Base-by-base conservation (phyloP, 1,140 invertebrate genomes). In the Drosophila truncata region DNA sequence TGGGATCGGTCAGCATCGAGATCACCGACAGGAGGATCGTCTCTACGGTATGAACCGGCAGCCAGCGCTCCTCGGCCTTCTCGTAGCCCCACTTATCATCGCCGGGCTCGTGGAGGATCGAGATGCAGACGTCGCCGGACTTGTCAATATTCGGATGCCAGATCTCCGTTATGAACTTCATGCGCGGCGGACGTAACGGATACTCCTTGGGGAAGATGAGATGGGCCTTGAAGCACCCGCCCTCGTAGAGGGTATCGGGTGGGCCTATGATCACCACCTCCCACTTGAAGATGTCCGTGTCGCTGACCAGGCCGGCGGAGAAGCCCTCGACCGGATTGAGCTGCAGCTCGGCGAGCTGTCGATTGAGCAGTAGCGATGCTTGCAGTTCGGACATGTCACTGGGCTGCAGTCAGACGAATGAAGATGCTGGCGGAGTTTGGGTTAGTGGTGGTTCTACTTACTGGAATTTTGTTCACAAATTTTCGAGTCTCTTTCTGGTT, bases 61-160 rank as follows among this genome's bases (percentile, higher is more conserved):
- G 94, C 99, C 99, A 99, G 93, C 99, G 95, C 93, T 99, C 99
- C 59, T 97, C 98, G 65, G 99, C 98, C 94, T 99, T 98, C 94
- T 99, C 99, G 94, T 99, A 99, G 60, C 86, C 86, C 76, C 79
- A 99, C 94, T 99, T 99, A 93, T 99, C 99, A 95, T 99, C 99
- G 59, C 99, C 99, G 37, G 99, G 99, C 93, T 99, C 99, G 93
- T 99, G 99, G 70, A 99, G 95, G 93, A 99, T 99, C 91, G 98
- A 99, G 95, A 99, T 99, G 94, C 99, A 99, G n/a, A 99, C 99
- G 94, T 99, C 97, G 69, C 99, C 99, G 9, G 80, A 61, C 94
- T 98, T 98, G 93, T 99, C 98, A 95, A 99, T 99, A 94, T 99
- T 99, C 78, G 98, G 98, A 96, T 99, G 98, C 98, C 98, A 99